Base-by-base conservation (phyloP, 2,888 invertebrate species). In the Nudaria mundana region DNA sequence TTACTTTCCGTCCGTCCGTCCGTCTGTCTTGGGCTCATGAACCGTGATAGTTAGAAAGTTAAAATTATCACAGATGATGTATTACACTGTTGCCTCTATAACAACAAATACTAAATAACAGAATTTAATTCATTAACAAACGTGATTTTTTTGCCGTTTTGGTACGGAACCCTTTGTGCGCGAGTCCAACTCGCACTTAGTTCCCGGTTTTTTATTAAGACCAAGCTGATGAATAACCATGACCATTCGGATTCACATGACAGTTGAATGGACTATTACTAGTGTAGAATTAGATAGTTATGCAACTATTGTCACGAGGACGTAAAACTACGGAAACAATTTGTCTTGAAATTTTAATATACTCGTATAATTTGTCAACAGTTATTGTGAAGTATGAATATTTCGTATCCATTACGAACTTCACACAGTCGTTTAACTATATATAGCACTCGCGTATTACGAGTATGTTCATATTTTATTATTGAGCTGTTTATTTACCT, bases 401-500 rank as follows among this genome's bases (percentile, higher is more conserved):
- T 22, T 28, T 32, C n/a, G 8, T 31, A 26, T 32, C 5, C 18
- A 25, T 20, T 18, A 25, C 8, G 16, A 11, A 33, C 11, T 16
- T 18, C 10, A 30, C 18, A 30, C 1, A 30, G 24, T 30, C 23
- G 26, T 26, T 26, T 12, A 20, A 11, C 6, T 5, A 7, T n/a
- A n/a, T n/a, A n/a, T 11, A 25, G 2, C 8, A 3, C 12, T 15
- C 4, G n/a, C n/a, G n/a, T 15, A 20, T 32, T 3, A n/a, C n/a
- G n/a, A n/a, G n/a, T n/a, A 32, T 14, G n/a, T 28, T 32, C 10
- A 30, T 25, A 35, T 31, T 40, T 54, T 57, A 57, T 46, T 33
- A 43, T 40, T 10, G 8, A 31, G 7, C 12, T 25, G 10, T 8
- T 8, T 26, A 24, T 11, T 8, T 26, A 12, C 13, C 7, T 3